Evolutionary conservation across 2,888 invertebrate species (phyloP), one percentile per base, ranked within the genome.

Genomic region (Aphodius granarius): DNA sequence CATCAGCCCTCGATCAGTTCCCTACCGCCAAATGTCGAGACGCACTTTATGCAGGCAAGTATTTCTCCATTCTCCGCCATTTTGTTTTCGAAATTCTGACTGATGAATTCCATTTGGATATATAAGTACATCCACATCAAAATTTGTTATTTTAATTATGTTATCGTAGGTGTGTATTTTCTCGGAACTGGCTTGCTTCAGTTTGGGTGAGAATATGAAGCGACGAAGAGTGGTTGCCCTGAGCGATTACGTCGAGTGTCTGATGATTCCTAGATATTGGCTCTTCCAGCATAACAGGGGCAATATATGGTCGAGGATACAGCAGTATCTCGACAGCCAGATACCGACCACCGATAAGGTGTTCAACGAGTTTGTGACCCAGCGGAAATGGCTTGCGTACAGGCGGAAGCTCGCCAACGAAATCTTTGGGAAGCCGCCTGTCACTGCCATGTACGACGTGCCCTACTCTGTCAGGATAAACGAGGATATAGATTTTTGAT

Each of bases 231-330:
- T 94, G 21, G 89, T 94, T 72, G 92, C 94, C 0, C 83, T 90
- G 65, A 91, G 90, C 0, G 89, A 77, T 63, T 72, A 89, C 0
- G 91, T 92, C 4, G 90, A 90, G 79, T 94, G 94, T 80, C 88
- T 94, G 82, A 85, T 93, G 63, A 85, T 94, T 75, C 94, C 94
- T 0, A 90, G 91, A 77, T 91, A 92, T 81, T 94, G 93, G 91
- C 86, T 94, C 17, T 83, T 92, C 63, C 91, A 92, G 80, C 90
- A 91, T 68, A 92, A 92, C 83, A 89, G 89, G 0, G 91, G 90
- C 6, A 91, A 92, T 81, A 23, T 77, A 63, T 93, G 93, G 92
- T 88, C 89, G 21, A 88, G 91, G 23, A 90, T 92, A 22, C 88
- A 89, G 79, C 88, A 91, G 72, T 92, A 90, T 80, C 85, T 93